phyloP scores from a whole-genome alignment of 2,113 vertebrate genomes.

The Erythrocercus mccallii region DNA sequence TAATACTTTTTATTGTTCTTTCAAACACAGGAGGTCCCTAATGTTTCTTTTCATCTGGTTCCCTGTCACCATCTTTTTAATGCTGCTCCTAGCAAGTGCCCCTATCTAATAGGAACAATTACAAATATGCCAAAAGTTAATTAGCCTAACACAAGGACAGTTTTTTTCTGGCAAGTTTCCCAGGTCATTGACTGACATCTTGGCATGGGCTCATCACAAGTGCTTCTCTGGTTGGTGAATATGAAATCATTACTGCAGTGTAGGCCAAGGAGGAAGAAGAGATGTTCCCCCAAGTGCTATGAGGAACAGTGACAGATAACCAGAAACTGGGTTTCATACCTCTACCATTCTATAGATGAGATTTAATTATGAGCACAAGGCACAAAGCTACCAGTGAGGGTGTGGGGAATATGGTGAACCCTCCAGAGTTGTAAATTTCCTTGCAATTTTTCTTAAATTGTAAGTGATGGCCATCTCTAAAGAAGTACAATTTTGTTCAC shows the following conservation, averaged over 20 bases:
- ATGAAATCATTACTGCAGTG: background rate
- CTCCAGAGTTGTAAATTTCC: background rate
- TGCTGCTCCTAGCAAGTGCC: background rate
- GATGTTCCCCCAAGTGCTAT: background rate
- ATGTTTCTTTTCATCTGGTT: background rate
- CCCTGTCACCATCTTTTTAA: background rate
- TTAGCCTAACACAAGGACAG: background rate
- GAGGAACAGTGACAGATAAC: background rate
- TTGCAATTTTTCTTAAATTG: background rate
- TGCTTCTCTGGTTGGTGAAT: background rate
- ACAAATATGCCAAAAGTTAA: slow-evolving; percentile 15
- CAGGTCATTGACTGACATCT: slow-evolving; percentile 18
- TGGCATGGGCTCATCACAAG: slow-evolving; percentile 29
- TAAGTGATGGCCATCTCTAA: background rate
- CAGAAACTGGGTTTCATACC: background rate
- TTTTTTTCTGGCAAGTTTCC: slow-evolving; percentile 20
- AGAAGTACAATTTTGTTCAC: background rate
- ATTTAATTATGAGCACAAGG: background rate
- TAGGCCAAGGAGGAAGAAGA: background rate
- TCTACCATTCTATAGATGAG: background rate
- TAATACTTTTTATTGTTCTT: background rate
- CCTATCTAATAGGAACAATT: background rate
- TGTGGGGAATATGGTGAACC: background rate
- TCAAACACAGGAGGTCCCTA: background rate
- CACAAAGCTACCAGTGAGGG: background rate